phyloP scores from a whole-genome alignment of 2,797 vertebrate species.

The Microctenopoma stevenorrisi region DNA sequence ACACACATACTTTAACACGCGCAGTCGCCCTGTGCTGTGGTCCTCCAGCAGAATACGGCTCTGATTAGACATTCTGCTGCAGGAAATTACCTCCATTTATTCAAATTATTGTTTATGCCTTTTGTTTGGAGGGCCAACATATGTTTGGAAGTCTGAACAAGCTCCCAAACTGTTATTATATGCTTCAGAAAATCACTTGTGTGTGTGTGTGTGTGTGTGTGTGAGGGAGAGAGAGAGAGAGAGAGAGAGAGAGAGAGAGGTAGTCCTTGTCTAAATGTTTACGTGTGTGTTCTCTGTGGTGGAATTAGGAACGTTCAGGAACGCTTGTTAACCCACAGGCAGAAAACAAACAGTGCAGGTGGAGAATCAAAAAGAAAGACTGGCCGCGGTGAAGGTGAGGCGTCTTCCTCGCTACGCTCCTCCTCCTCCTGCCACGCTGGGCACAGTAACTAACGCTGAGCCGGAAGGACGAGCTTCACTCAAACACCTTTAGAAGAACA shows the following conservation, averaged over 20 bases:
- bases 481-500: too few species aligned
- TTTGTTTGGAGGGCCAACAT: slow-evolving; percentile 83
- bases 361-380: background rate
- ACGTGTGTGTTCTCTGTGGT: slow-evolving; percentile 44
- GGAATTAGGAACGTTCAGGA: slow-evolving; percentile 52
- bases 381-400: too few species aligned
- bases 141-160: slow-evolving; percentile 81
- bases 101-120: slow-evolving; percentile 88
- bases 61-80: slow-evolving; percentile 85
- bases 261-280: slow-evolving; percentile 59
- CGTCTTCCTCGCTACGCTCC: too few species aligned
- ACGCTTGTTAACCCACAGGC: slow-evolving; percentile 48
- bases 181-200: slow-evolving; percentile 79
- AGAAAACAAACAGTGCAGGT: slow-evolving; percentile 58
- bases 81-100: slow-evolving; percentile 85
- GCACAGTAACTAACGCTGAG: too few species aligned
- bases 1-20: slow-evolving; percentile 14
- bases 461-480: too few species aligned
- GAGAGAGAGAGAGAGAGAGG: slow-evolving; percentile 38
- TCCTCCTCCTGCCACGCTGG: too few species aligned
- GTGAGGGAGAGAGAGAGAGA: slow-evolving; percentile 17
- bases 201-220: slow-evolving; percentile 35
- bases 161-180: slow-evolving; percentile 82
- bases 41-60: slow-evolving; percentile 80
- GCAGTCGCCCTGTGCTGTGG: slow-evolving; percentile 39